Percentiles rank a stretch among this genome's conserved stretches.
Evolutionary conservation across 2,888 invertebrate genomes (phyloP).

Genomic region (Ametastegia equiseti): DNA sequence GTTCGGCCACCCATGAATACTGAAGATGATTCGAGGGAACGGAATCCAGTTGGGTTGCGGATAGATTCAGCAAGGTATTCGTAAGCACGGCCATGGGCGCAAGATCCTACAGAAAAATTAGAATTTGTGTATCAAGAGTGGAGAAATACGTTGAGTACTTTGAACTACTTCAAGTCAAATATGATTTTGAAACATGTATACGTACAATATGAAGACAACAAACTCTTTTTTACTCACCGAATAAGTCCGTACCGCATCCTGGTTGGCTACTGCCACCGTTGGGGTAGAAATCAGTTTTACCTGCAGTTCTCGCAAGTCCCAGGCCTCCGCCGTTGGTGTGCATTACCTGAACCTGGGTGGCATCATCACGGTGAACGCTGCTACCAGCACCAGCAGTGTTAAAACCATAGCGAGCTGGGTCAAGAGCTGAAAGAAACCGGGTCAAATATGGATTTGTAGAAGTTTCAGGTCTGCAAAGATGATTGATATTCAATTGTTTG

Average conservation of each 20-base stretch:
- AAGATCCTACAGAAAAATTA: conserved; percentile 56
- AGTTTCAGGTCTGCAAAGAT: background rate
- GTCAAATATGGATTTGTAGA: background rate
- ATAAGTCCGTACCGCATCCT: conserved; percentile 65
- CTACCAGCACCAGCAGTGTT: conserved; percentile 56
- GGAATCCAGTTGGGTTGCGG: conserved; percentile 43
- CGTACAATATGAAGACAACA: background rate
- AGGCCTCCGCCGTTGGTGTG: conserved; percentile 71
- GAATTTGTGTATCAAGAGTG: too few species aligned
- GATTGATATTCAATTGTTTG: background rate
- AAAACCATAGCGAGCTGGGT: conserved; percentile 73
- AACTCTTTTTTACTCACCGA: conserved; percentile 50
- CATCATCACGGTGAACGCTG: conserved; percentile 71
- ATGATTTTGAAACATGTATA: background rate
- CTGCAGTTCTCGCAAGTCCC: conserved; percentile 69
- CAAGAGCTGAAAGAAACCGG: conserved; percentile 67
- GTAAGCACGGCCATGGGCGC: conserved; percentile 71
- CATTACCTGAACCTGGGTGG: conserved; percentile 72
- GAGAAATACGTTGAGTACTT: background rate
- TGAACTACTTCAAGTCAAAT: background rate
- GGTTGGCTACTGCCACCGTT: conserved; percentile 73
- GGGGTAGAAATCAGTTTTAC: conserved; percentile 74
- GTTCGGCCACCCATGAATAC: conserved; percentile 19
- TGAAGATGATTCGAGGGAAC: background rate
- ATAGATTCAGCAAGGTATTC: conserved; percentile 72